Conservation (phyloP, 2,113 vertebrate species). For the Spermophilus dauricus region DNA sequence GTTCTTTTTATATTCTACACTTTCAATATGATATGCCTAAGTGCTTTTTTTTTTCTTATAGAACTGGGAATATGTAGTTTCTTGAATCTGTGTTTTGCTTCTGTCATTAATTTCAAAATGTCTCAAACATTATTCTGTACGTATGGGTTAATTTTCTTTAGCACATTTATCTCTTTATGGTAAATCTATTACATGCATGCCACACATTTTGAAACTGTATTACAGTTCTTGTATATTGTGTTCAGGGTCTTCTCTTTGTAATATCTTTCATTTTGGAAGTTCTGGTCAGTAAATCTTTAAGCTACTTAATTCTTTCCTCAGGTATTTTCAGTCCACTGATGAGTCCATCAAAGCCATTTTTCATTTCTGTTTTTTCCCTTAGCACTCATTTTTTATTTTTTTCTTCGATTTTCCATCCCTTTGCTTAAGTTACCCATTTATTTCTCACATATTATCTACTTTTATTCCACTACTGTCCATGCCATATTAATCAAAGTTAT, state of each 20-base stretch:
- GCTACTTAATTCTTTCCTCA: background rate
- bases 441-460: background rate
- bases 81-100: background rate
- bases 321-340: background rate
- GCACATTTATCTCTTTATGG: background rate
- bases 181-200: background rate
- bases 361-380: background rate
- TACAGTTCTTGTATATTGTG: background rate
- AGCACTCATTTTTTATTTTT: background rate
- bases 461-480: background rate
- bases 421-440: background rate
- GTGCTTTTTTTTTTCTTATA: background rate
- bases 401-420: background rate
- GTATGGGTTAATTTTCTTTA: background rate
- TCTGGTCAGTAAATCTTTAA: background rate
- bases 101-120: background rate
- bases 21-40: background rate
- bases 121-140: background rate
- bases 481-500: background rate
- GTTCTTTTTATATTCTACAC: background rate
- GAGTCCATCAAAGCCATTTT: background rate
- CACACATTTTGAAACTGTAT: background rate
- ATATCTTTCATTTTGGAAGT: background rate
- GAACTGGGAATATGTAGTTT: background rate
- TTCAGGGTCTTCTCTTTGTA: background rate